Evolutionary conservation across 92 coral and sea anemone species (phyloP), one percentile per base, ranked within the genome.

Genomic region (Muricea muricata): DNA sequence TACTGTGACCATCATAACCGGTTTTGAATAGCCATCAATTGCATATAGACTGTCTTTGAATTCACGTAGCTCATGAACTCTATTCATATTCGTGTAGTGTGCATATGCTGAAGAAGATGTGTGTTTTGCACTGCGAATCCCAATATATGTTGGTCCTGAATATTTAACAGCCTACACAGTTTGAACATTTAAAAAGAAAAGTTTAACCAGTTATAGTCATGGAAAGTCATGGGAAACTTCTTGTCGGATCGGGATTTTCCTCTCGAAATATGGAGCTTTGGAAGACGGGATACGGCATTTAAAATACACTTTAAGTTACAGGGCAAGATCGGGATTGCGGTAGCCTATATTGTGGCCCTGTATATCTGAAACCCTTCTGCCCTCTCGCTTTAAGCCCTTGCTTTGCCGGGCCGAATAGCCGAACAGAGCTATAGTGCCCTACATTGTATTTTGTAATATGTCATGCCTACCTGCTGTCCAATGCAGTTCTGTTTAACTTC

Each of bases 401-500:
- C n/a, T n/a, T n/a, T n/a, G n/a, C n/a, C n/a, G n/a, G n/a, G n/a
- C n/a, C n/a, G n/a, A n/a, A n/a, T n/a, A n/a, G n/a, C n/a, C n/a
- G n/a, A n/a, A n/a, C n/a, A n/a, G n/a, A n/a, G n/a, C n/a, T n/a
- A n/a, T n/a, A n/a, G n/a, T n/a, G n/a, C n/a, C n/a, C n/a, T n/a
- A n/a, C n/a, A n/a, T n/a, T n/a, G n/a, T n/a, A n/a, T n/a, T n/a
- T n/a, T n/a, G n/a, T n/a, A n/a, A n/a, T n/a, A n/a, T n/a, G n/a
- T n/a, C n/a, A n/a, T n/a, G n/a, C n/a, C n/a, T 25, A 33, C 42
- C 74, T 67, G 74, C 39, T 67, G 21, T 67, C 39, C 39, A 67
- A 67, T 67, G 26, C 74, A 67, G 74, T 67, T 67, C 17, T 67
- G 21, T 17, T 67, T 67, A 41, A 67, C 74, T 67, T 67, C 26